These are phyloP conservation scores for Rafetus swinhoei DNA, from an alignment of 2,113 vertebrate genomes.

Conservation along the genomic window DNA sequence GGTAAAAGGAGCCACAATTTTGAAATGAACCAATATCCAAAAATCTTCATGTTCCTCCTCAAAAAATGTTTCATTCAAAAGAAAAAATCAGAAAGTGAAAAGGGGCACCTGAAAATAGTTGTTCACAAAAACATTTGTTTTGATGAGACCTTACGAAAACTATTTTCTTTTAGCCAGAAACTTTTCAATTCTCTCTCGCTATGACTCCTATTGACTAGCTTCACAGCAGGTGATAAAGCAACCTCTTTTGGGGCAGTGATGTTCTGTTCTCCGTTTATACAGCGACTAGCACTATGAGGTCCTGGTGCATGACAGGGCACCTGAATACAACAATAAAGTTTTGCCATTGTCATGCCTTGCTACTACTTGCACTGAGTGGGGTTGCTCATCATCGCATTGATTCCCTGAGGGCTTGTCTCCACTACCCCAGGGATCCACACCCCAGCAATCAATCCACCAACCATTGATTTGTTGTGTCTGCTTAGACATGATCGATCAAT, in stretches of 20 bases:
- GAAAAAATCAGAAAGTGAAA: neutral
- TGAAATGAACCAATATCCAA: neutral
- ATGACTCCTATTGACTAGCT: neutral
- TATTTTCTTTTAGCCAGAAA: neutral
- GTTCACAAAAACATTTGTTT: neutral
- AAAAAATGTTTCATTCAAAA: neutral
- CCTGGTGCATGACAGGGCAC: conserved; percentile 17
- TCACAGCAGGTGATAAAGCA: neutral
- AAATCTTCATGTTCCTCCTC: neutral
- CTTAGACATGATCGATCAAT: too few relatives aligned
- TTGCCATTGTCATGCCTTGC: neutral
- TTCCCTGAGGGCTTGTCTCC: neutral
- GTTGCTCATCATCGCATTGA: neutral
- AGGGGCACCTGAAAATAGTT: neutral
- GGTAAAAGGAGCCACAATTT: neutral
- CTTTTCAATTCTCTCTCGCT: neutral
- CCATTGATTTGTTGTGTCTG: too few relatives aligned
- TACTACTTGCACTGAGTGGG: neutral
- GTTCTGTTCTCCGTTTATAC: neutral
- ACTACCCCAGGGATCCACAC: too few relatives aligned
- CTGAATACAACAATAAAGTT: neutral
- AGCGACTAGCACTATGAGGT: neutral
- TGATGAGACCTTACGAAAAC: neutral
- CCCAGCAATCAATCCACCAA: too few relatives aligned
- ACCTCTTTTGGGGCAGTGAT: neutral